Conservation (phyloP, 2,888 invertebrate genomes). For the Didymodactylos carnosus region DNA sequence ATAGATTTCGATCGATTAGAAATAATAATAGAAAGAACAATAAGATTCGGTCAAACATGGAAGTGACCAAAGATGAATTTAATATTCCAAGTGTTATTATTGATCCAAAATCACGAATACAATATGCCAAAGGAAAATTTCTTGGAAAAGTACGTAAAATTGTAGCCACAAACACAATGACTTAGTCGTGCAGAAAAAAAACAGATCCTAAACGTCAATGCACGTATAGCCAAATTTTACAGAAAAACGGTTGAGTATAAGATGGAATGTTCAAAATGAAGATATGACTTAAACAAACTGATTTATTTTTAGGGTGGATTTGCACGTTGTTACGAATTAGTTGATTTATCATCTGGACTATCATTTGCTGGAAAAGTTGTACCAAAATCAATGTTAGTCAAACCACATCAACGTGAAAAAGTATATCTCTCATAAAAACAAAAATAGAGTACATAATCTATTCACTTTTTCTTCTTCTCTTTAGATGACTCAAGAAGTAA, state of each 20-base stretch:
- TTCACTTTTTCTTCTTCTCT: slow-evolving; percentile 12
- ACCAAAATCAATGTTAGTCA: slow-evolving; percentile 71
- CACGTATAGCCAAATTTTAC: no score
- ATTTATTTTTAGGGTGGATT: slow-evolving; percentile 21
- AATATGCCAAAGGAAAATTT: slow-evolving; percentile 51
- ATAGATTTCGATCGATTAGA: no score
- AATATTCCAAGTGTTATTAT: slow-evolving; percentile 56
- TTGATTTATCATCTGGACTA: slow-evolving; percentile 52
- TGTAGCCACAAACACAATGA: no score
- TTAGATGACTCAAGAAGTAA: slow-evolving; percentile 55
- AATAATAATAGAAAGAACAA: background rate
- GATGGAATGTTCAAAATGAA: no score
- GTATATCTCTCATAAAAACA: slow-evolving; percentile 43
- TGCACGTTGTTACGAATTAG: slow-evolving; percentile 38
- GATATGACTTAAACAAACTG: background rate
- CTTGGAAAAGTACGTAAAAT: slow-evolving; percentile 26
- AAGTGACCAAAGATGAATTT: slow-evolving; percentile 7
- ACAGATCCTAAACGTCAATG: no score
- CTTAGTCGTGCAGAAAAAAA: no score
- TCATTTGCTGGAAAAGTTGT: slow-evolving; percentile 82
- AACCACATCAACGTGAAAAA: slow-evolving; percentile 86
- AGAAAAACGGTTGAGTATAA: no score
- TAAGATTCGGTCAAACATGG: background rate
- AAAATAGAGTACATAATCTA: background rate
- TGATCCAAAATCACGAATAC: slow-evolving; percentile 52